Percentiles rank a stretch among this genome's conserved stretches.
These are phyloP conservation scores for Schlechtendalia chinensis DNA, from an alignment of 1,140 invertebrate species.

Conservation along the genomic window DNA sequence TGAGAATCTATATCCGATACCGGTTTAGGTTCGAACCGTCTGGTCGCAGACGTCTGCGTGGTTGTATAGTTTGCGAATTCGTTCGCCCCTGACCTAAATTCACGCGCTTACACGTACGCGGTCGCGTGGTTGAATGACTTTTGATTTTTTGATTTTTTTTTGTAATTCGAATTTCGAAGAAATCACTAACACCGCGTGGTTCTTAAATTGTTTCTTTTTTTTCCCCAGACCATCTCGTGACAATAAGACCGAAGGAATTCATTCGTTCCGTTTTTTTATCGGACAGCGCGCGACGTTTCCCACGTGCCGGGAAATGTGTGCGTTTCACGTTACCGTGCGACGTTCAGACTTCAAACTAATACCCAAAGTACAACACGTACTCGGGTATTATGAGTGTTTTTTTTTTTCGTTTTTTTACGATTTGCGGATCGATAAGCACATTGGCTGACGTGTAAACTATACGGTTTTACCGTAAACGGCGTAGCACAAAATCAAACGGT, in stretches of 20 bases:
- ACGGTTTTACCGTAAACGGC: too few relatives aligned
- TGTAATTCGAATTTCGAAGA: neutral
- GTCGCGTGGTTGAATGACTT: conserved; percentile 24
- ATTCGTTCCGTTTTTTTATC: neutral
- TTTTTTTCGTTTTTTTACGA: too few relatives aligned
- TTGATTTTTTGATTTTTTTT: conserved; percentile 15
- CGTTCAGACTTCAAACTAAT: too few relatives aligned
- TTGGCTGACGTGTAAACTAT: too few relatives aligned
- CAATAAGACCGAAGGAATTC: neutral
- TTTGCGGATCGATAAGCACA: too few relatives aligned
- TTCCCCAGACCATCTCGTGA: conserved; percentile 9
- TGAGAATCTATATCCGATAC: conserved; percentile 27
- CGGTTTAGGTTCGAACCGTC: conserved; percentile 26
- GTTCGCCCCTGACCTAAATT: conserved; percentile 32
- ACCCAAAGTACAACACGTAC: too few relatives aligned
- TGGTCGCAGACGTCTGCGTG: conserved; percentile 3
- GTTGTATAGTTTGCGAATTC: conserved; percentile 27
- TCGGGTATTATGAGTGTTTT: too few relatives aligned
- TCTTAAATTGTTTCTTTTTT: neutral
- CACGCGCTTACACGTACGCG: neutral
- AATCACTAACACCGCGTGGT: neutral
- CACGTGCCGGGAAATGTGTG: too few relatives aligned
- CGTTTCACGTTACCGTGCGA: too few relatives aligned
- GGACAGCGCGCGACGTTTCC: neutral
- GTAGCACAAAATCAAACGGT: too few relatives aligned